Percentiles rank a stretch among this genome's conserved stretches.
phyloP scores from a whole-genome alignment of 2,797 vertebrate genomes.

The Cetoscarus ocellatus region DNA sequence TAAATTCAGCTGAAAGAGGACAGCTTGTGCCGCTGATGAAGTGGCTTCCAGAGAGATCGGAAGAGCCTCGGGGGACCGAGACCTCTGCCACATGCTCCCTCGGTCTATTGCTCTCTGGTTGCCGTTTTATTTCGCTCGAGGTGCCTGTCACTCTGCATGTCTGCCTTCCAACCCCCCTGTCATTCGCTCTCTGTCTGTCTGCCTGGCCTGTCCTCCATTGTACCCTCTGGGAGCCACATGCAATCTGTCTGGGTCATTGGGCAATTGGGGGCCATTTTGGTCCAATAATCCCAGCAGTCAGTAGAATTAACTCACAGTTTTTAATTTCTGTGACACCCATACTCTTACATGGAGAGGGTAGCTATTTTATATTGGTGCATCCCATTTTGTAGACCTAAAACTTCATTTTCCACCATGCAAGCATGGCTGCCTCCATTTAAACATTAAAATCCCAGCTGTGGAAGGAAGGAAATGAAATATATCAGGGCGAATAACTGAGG shows the following conservation, averaged over 20 bases:
- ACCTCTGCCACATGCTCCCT: conserved; percentile 58
- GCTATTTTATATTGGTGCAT: background rate
- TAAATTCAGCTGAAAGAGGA: conserved; percentile 41
- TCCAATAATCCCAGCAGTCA: conserved; percentile 22
- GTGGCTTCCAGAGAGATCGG: conserved; percentile 41
- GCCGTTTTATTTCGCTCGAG: conserved; percentile 29
- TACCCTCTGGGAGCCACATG: conserved; percentile 7
- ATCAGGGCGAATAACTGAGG: background rate
- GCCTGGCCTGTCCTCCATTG: conserved; percentile 5
- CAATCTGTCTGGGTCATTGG: conserved; percentile 29
- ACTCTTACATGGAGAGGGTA: background rate
- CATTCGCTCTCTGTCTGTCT: background rate
- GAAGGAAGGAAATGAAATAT: background rate
- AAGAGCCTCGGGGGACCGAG: conserved; percentile 29
- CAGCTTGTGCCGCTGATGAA: conserved; percentile 61
- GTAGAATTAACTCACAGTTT: background rate
- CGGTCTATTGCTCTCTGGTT: conserved; percentile 41
- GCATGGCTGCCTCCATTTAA: background rate
- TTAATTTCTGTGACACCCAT: background rate
- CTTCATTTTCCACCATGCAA: background rate
- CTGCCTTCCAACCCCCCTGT: background rate
- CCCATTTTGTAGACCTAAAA: background rate
- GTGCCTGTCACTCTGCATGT: conserved; percentile 46
- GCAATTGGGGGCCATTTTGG: conserved; percentile 38
- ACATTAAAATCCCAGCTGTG: background rate